Evolutionary conservation across 2,888 invertebrate genomes (phyloP).

Genomic region (Drosophila greeni): DNA sequence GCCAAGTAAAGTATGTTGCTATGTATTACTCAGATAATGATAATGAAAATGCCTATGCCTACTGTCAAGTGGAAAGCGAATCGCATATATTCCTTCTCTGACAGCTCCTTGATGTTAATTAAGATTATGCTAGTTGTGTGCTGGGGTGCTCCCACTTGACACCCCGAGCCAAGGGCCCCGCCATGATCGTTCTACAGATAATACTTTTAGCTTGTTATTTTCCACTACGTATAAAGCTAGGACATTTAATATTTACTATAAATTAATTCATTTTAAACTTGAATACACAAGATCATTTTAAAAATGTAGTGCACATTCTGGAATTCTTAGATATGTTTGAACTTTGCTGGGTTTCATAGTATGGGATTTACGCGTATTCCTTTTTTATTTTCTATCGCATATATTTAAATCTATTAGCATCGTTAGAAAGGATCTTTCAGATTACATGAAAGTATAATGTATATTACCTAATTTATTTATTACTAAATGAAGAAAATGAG

Average conservation of each 20-base stretch:
- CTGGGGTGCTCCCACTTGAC: constrained; percentile 8
- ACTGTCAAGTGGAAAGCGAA: constrained; percentile 1
- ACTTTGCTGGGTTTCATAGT: not conserved
- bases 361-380: accelerated
- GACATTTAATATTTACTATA: not conserved
- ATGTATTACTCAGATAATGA: constrained; percentile 17
- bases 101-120: constrained; percentile 18
- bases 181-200: constrained; percentile 16
- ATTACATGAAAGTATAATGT: not conserved
- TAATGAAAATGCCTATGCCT: constrained; percentile 4
- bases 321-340: not conserved
- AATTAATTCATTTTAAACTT: not conserved
- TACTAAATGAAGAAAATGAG: not conserved
- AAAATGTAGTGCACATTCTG: not conserved
- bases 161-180: not conserved
- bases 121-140: constrained; percentile 11
- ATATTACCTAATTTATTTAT: not conserved
- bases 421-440: not conserved
- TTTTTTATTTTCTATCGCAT: not conserved
- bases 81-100: constrained; percentile 5
- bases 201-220: not conserved
- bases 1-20: constrained; percentile 23
- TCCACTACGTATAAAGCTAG: constrained; percentile 1
- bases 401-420: not conserved
- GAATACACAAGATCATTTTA: not conserved